Conservation (phyloP, 1,140 invertebrate genomes). For the Bombus fervidus region DNA sequence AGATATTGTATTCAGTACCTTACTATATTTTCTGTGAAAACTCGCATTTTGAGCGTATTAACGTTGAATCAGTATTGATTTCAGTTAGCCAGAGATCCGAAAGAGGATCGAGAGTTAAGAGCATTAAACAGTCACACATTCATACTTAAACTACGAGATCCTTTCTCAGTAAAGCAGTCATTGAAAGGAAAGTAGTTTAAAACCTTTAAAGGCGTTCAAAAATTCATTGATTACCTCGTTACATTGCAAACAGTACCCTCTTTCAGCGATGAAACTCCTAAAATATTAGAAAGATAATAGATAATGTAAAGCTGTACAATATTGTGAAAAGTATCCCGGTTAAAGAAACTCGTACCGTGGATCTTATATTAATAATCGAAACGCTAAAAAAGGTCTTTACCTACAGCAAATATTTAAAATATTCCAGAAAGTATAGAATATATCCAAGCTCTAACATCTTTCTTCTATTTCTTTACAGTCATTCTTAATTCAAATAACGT, state of each 20-base stretch:
- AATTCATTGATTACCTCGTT: constrained; percentile 2
- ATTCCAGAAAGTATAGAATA: neutral
- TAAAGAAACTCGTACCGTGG: neutral
- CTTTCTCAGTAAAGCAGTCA: neutral
- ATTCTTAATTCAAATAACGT: neutral
- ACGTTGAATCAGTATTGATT: neutral
- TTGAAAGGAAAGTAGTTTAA: neutral
- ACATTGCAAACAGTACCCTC: neutral
- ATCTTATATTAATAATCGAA: neutral
- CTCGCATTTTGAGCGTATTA: neutral
- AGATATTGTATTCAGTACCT: too few species aligned
- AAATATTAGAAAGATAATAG: neutral
- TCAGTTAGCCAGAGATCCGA: too few species aligned
- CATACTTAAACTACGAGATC: neutral
- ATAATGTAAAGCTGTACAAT: neutral
- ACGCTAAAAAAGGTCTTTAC: neutral
- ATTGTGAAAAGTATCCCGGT: neutral
- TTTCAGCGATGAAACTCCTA: neutral
- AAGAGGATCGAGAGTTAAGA: neutral
- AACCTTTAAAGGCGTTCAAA: neutral
- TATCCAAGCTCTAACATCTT: neutral
- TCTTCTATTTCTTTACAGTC: neutral
- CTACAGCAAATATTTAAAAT: neutral
- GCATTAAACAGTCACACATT: neutral
- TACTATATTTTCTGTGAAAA: too few species aligned